Evolutionary conservation across 2,888 invertebrate genomes (phyloP), one percentile per base, ranked within the genome.

Genomic region (Cantharis rustica): DNA sequence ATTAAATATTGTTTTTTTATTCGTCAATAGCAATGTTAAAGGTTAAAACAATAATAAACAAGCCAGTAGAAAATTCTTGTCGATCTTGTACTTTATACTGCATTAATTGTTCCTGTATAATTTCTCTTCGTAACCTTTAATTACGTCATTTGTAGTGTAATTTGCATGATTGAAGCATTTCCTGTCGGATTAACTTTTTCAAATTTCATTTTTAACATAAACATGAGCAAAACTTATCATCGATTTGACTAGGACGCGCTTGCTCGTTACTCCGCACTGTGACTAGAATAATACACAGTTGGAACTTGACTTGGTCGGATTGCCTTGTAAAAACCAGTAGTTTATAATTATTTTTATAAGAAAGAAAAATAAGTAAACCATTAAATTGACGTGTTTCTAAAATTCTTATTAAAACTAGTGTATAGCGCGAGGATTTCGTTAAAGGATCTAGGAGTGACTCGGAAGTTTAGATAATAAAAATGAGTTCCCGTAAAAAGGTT

Each of bases 401-500:
- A 66, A 20, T 66, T 47, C 47, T n/a, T 66, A 20, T 66, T 20
- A 20, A 66, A 66, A n/a, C 13, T 9, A 66, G 64, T 66, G 64
- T 63, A n/a, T n/a, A 11, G 11, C 5, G 13, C 10, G 16, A 1
- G 11, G 3, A 63, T 16, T 63, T 16, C 20, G 10, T 64, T 10
- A 7, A 64, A 16, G 16, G n/a, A 16, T 68, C 15, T 2, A 15
- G 13, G 68, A 47, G 47, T 20, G 64, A 17, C 9, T 9, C 20
- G 20, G 16, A 64, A 17, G 47, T 63, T 63, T n/a, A 27, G 10
- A 11, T 63, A 16, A 16, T 68, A 68, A 82, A 79, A 79, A 86
- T 86, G 85, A 85, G 83, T 81, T 82, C 80, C 15, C 79, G 80
- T 71, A 85, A 84, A 78, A 84, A 82, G 73, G 79, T 82, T 77